phyloP scores from a whole-genome alignment of 2,113 vertebrate genomes.

The Ancistrus triradiatus region DNA sequence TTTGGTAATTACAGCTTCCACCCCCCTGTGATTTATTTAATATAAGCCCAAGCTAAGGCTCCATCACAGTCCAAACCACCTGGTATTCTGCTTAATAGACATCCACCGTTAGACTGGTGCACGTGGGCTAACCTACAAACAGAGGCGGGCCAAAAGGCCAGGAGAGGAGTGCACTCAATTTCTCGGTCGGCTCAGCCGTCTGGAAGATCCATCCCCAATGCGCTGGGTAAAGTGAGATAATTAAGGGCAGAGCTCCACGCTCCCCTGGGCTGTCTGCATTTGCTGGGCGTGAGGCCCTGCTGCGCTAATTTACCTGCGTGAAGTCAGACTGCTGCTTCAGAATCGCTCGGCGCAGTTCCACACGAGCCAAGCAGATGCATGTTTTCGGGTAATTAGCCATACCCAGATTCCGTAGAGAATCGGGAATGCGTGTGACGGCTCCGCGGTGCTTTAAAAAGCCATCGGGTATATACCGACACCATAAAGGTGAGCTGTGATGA shows the following conservation, averaged over 20 bases:
- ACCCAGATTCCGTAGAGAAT: neutral
- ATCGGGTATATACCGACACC: neutral
- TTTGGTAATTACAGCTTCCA: conserved; percentile 4
- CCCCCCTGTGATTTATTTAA: conserved; percentile 26
- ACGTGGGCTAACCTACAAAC: neutral
- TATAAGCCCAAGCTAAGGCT: conserved; percentile 19
- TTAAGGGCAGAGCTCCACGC: conserved; percentile 10
- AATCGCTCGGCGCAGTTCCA: neutral
- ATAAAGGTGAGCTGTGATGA: conserved; percentile 3
- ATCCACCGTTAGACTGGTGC: neutral
- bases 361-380: neutral
- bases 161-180: neutral
- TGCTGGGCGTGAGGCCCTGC: conserved; percentile 8
- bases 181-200: neutral
- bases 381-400: neutral
- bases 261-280: conserved; percentile 25
- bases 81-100: conserved; percentile 1
- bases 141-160: neutral
- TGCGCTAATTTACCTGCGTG: conserved; percentile 39
- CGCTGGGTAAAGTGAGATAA: conserved; percentile 37
- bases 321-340: neutral
- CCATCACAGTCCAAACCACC: conserved; percentile 4
- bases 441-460: conserved; percentile 2
- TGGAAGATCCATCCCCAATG: conserved; percentile 15
- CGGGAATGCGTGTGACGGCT: neutral